Evolutionary conservation across 2,888 invertebrate species (phyloP).

Genomic region (Lomographa bimaculata): DNA sequence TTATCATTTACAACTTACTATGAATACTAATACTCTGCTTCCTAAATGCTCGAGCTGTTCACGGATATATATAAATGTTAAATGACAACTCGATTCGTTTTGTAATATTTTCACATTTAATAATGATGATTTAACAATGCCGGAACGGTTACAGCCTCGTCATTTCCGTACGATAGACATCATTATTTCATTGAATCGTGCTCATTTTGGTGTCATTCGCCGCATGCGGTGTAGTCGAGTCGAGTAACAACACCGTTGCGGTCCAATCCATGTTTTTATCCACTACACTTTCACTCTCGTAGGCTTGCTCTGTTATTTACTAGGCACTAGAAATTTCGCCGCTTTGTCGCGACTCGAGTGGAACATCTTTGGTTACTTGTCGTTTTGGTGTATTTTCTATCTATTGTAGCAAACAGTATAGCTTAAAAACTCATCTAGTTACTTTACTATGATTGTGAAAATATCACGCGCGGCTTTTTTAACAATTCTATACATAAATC

Average conservation of each 20-base stretch:
- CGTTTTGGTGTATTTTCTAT: conserved; percentile 10
- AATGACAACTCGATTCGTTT: conserved; percentile 11
- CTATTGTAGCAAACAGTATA: conserved; percentile 1
- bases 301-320: conserved; percentile 44
- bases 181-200: conserved; percentile 21
- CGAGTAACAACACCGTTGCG: conserved; percentile 37
- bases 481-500: too few species aligned
- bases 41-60: too few species aligned
- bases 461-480: too few species aligned
- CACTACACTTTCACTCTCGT: conserved; percentile 51
- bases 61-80: too few species aligned
- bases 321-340: conserved; percentile 50
- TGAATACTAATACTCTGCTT: too few species aligned
- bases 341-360: conserved; percentile 37
- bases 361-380: conserved; percentile 45
- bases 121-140: conserved; percentile 25
- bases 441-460: too few species aligned
- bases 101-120: conserved; percentile 21
- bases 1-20: too few species aligned
- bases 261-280: conserved; percentile 45
- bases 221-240: conserved; percentile 20
- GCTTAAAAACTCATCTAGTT: too few species aligned
- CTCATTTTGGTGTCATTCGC: conserved; percentile 31
- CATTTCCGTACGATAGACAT: conserved; percentile 32
- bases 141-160: conserved; percentile 32